Evolutionary conservation across 2,797 vertebrate species (phyloP), one percentile per base, ranked within the genome.

Genomic region (Danio aesculapii): DNA sequence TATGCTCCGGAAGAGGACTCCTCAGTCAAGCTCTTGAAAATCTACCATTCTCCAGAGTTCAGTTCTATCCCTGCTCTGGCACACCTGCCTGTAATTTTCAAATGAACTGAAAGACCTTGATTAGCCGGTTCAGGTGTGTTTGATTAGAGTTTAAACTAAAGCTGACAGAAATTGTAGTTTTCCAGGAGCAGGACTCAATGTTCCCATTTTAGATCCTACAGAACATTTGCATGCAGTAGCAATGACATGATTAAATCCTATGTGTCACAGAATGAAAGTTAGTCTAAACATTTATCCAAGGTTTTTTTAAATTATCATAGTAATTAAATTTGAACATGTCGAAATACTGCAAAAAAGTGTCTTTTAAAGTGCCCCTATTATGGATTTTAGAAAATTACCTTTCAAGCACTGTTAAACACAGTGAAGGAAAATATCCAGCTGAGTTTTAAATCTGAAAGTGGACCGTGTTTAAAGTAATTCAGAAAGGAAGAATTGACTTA

Each of bases 1-100:
- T 21, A 39, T 70, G 4, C 67, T 63, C 49, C 0, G 11, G 10
- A 63, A 72, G 16, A 79, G 17, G 9, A 72, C 17, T 53, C 12
- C 58, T 62, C 57, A 71, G 10, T 68, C 76, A 59, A 14, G 63
- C 46, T 50, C 13, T 16, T 76, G 49, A 11, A 53, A 55, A 53
- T 76, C 39, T 21, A 17, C n/a, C n/a, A 11, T 50, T 61, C 57
- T 62, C 43, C 57, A 55, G 30, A 55, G 39, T 53, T 64, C n/a
- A 10, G 17, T 44, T 44, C 39, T 30, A 66, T 14, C 50, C 50
- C 39, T 53, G 49, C 17, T 53, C 49, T 55, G 61, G 47, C 50
- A 55, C 62, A 76, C 74, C 39, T 66, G 61, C 49, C 50, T 10
- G 30, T 55, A 66, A 55, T 76, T 76, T 66, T 55, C 62, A 53